phyloP scores from a whole-genome alignment of 2,113 vertebrate species.

The Hydrochoerus hydrochaeris region DNA sequence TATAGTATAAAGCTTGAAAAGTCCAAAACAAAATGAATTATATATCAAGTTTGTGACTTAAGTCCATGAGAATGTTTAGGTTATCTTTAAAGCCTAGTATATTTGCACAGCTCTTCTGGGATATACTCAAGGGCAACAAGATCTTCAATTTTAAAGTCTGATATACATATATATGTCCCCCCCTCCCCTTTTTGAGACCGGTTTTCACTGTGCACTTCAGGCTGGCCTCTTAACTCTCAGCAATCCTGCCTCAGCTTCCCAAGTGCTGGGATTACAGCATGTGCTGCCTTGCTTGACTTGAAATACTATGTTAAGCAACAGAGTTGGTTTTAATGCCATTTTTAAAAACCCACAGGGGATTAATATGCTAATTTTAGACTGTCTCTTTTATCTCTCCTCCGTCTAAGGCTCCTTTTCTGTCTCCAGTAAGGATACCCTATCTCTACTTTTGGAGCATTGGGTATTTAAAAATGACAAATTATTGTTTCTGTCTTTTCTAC shows the following conservation, averaged over 20 bases:
- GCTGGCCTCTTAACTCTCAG: neutral
- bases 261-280: neutral
- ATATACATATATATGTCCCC: too few relatives aligned
- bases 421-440: neutral
- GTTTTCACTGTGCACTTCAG: neutral
- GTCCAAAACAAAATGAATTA: neutral
- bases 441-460: neutral
- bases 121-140: neutral
- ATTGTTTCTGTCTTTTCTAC: neutral
- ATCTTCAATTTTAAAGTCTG: neutral
- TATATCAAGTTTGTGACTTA: neutral
- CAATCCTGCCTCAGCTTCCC: neutral
- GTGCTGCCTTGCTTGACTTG: neutral
- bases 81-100: neutral
- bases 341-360: neutral
- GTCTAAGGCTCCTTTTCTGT: constrained; percentile 10
- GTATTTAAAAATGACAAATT: neutral
- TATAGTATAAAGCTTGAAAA: neutral
- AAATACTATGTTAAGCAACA: neutral
- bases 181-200: too few relatives aligned
- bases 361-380: constrained; percentile 9
- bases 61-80: neutral
- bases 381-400: neutral
- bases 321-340: neutral
- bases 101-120: neutral